A percentile compares a stretch with the other conserved stretches of the same genome.
Evolutionary conservation across 2,888 invertebrate genomes (phyloP).

Genomic region (Anticlea derivata): DNA sequence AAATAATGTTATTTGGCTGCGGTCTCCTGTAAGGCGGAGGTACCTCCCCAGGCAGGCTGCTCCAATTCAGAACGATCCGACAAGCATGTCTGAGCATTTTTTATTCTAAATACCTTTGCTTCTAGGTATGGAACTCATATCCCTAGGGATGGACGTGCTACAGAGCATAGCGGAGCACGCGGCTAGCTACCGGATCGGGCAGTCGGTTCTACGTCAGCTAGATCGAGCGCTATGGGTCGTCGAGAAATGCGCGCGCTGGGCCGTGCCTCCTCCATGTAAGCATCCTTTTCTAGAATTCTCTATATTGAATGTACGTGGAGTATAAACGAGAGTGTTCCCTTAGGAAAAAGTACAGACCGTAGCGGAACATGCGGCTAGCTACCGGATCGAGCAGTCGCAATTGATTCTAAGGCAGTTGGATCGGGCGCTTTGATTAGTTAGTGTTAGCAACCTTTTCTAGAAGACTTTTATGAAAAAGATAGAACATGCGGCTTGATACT

Average conservation of each 20-base stretch:
- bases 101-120: neutral
- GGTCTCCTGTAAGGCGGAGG: too few relatives aligned
- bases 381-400: constrained; percentile 74
- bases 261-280: constrained; percentile 78
- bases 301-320: too few relatives aligned
- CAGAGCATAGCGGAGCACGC: constrained; percentile 65
- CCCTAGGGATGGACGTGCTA: constrained; percentile 60
- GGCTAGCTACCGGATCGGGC: constrained; percentile 75
- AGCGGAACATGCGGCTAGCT: constrained; percentile 71
- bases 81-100: neutral
- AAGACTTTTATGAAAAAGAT: too few relatives aligned
- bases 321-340: too few relatives aligned
- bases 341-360: constrained; percentile 60
- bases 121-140: constrained; percentile 66
- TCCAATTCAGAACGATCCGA: too few relatives aligned
- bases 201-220: constrained; percentile 65
- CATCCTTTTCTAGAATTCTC: too few relatives aligned
- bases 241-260: constrained; percentile 84
- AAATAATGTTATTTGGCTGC: too few relatives aligned
- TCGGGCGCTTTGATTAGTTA: constrained; percentile 77
- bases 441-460: constrained; percentile 58
- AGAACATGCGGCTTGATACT: neutral
- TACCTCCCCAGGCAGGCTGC: too few relatives aligned
- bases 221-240: constrained; percentile 80
- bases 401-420: constrained; percentile 71